phyloP scores from a whole-genome alignment of 2,888 invertebrate species.

The Adelphocoris suturalis region DNA sequence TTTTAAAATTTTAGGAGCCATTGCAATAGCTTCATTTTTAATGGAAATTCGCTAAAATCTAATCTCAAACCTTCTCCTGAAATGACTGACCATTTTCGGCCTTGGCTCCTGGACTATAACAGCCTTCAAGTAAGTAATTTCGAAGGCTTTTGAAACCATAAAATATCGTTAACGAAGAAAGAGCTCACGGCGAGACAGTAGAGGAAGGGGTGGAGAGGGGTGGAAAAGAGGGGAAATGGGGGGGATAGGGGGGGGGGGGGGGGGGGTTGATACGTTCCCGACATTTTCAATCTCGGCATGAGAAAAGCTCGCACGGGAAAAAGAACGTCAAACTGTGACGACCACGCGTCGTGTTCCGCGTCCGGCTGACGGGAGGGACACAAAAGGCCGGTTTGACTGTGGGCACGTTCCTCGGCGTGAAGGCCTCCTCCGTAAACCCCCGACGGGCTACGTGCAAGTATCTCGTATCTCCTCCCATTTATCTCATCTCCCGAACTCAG shows the following conservation, averaged over 20 bases:
- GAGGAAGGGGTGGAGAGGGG: background rate
- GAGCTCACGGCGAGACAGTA: background rate
- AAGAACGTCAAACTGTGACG: conserved; percentile 65
- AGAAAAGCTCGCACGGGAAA: conserved; percentile 60
- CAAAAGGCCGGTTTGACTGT: conserved; percentile 59
- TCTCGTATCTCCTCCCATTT: conserved; percentile 51
- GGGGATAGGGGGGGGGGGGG: background rate
- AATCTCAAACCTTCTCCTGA: too few relatives aligned
- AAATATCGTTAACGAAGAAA: background rate
- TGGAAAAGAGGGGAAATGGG: background rate
- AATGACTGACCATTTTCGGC: too few relatives aligned
- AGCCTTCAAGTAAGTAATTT: too few relatives aligned
- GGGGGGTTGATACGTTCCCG: background rate
- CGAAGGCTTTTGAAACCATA: conserved; percentile 28
- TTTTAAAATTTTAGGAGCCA: too few relatives aligned
- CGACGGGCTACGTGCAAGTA: conserved; percentile 59
- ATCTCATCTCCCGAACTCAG: conserved; percentile 29
- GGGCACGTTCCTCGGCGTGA: conserved; percentile 65
- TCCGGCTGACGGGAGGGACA: conserved; percentile 40
- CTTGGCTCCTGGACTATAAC: too few relatives aligned
- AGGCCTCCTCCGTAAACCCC: conserved; percentile 46
- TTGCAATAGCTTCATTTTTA: too few relatives aligned
- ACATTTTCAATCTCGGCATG: conserved; percentile 63
- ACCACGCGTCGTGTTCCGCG: conserved; percentile 63
- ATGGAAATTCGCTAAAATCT: too few relatives aligned